Evolutionary conservation across 2,888 invertebrate genomes (phyloP).

Genomic region (Latheticus oryzae): DNA sequence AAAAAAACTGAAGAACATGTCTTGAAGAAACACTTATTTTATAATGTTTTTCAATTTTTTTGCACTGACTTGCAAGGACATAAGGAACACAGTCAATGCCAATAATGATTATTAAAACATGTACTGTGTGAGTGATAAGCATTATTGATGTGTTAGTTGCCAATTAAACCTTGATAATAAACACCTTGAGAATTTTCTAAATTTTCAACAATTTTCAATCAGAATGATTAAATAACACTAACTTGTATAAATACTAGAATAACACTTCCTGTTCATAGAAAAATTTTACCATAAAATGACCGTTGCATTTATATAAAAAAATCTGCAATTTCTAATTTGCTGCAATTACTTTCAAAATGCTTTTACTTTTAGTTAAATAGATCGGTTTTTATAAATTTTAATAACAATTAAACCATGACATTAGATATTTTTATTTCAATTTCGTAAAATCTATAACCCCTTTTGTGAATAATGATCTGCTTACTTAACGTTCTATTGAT

Average conservation of each 20-base stretch:
- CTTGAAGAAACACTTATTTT: too few relatives aligned
- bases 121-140: constrained; percentile 12
- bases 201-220: too few relatives aligned
- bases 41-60: constrained; percentile 1
- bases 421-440: constrained; percentile 18
- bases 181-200: too few relatives aligned
- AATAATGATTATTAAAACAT: constrained; percentile 18
- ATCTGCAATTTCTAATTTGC: constrained; percentile 20
- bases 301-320: constrained; percentile 12
- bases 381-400: constrained; percentile 16
- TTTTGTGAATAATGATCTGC: constrained; percentile 11
- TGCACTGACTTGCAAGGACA: constrained; percentile 9
- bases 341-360: constrained; percentile 17
- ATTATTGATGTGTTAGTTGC: constrained; percentile 9
- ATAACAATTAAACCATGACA: constrained; percentile 23
- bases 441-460: background rate
- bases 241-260: too few relatives aligned
- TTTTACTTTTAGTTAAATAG: constrained; percentile 20
- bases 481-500: constrained; percentile 7
- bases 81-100: background rate
- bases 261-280: too few relatives aligned
- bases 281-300: constrained; percentile 15
- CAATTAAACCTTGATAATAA: constrained; percentile 3
- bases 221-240: too few relatives aligned
- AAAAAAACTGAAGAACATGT: too few relatives aligned